phyloP scores from a whole-genome alignment of 2,888 invertebrate species.

The Caenorhabditis angaria region DNA sequence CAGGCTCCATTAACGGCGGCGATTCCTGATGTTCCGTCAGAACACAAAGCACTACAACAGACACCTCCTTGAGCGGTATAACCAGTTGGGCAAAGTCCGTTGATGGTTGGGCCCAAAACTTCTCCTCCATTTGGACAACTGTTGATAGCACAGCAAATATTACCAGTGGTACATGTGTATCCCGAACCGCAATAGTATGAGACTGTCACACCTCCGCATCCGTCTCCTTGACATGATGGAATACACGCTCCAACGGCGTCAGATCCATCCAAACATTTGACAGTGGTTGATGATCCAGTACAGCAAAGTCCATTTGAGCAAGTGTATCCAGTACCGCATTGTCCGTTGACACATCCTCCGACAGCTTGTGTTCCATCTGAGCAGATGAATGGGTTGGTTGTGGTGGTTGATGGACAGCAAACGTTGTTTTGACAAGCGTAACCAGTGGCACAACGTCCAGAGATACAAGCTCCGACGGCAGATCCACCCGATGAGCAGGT shows the following conservation, averaged over 20 bases:
- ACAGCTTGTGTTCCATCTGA: constrained; percentile 72
- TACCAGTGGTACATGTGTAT: constrained; percentile 71
- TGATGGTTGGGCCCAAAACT: constrained; percentile 68
- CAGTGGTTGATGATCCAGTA: constrained; percentile 63
- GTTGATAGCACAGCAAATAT: constrained; percentile 70
- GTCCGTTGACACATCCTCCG: constrained; percentile 71
- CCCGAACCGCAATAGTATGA: constrained; percentile 68
- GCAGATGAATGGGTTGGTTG: constrained; percentile 66
- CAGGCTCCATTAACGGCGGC: constrained; percentile 56
- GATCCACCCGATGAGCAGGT: constrained; percentile 59
- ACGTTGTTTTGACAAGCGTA: constrained; percentile 59
- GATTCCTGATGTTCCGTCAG: constrained; percentile 48
- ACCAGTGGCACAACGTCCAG: constrained; percentile 60
- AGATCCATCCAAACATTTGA: constrained; percentile 66
- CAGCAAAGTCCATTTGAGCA: constrained; percentile 72
- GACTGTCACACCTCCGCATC: constrained; percentile 56
- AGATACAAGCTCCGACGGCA: constrained; percentile 59
- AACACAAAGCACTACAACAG: constrained; percentile 59
- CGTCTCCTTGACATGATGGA: constrained; percentile 58
- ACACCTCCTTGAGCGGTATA: constrained; percentile 61
- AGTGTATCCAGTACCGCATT: constrained; percentile 71
- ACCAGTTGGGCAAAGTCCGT: constrained; percentile 69
- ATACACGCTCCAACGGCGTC: constrained; percentile 65
- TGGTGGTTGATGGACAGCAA: constrained; percentile 54
- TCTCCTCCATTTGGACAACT: constrained; percentile 66